Evolutionary conservation across 2,888 invertebrate species (phyloP).

Genomic region (Leuctra nigra): DNA sequence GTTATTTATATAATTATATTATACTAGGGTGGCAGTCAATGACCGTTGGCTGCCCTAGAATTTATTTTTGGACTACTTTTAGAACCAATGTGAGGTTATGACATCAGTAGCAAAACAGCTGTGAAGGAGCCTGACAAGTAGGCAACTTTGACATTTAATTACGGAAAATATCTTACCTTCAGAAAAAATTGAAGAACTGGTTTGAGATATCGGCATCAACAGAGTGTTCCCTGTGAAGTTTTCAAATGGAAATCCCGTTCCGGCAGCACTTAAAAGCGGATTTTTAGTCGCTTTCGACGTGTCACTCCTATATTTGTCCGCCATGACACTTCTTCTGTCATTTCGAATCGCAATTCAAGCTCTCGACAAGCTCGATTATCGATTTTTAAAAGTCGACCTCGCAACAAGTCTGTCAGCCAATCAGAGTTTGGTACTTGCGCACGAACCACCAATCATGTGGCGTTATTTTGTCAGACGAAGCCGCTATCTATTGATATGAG

Average conservation of each 20-base stretch:
- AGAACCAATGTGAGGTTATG: too few relatives aligned
- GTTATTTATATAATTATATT: too few relatives aligned
- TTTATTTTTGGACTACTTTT: too few relatives aligned
- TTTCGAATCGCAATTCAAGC: background rate
- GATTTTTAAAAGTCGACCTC: too few relatives aligned
- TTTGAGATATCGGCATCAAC: constrained; percentile 54
- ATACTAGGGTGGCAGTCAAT: too few relatives aligned
- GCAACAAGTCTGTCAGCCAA: too few relatives aligned
- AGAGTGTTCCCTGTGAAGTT: constrained; percentile 66
- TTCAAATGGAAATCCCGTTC: constrained; percentile 63
- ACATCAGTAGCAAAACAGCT: too few relatives aligned
- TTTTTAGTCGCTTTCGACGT: constrained; percentile 50
- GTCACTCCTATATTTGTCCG: constrained; percentile 36
- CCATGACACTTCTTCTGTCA: constrained; percentile 16
- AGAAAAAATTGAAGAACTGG: constrained; percentile 35
- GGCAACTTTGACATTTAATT: too few relatives aligned
- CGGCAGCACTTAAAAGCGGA: constrained; percentile 64
- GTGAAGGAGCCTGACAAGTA: too few relatives aligned
- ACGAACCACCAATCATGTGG: constrained; percentile 10
- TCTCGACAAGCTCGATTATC: too few relatives aligned
- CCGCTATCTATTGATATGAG: constrained; percentile 3
- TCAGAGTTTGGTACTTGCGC: background rate
- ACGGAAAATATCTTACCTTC: constrained; percentile 39
- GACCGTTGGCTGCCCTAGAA: too few relatives aligned
- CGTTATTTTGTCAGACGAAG: background rate